Base-by-base conservation (phyloP, 2,113 vertebrate species). In the Dascyllus trimaculatus region DNA sequence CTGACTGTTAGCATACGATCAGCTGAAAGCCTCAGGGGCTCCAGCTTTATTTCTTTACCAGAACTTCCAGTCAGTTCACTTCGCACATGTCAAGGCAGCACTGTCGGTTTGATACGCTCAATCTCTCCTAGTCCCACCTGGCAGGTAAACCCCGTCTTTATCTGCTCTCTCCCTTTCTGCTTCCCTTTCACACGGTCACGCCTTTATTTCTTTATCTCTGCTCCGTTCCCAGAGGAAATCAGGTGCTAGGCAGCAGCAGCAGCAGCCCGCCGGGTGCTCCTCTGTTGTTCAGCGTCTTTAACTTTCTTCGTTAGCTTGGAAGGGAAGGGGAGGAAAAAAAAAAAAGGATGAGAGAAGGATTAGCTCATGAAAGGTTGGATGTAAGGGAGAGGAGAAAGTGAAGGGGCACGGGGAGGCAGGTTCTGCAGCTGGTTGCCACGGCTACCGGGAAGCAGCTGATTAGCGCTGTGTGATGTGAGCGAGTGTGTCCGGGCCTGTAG, bases 71-170 rank as follows among this genome's bases (percentile, higher is more conserved):
- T 63, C 49, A 8, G 65, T 49, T 78, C 61, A 76, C 82, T 59
- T 0, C 48, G 63, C 62, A 60, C 67, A 75, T 32, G 56, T 74
- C 56, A 77, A 64, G 24, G 38, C 25, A 53, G 63, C 43, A 4
- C 29, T 49, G 60, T 3, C 43, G 67, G 35, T 77, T 61, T 78
- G 67, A 82, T 65, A 52, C 3, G 26, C 60, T 75, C 66, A 11
- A n/a, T 68, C 80, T 85, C 58, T 46, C 26, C 11, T 22, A 9
- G 67, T 88, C 88, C 81, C 81, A 76, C 81, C 89, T 82, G 84
- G n/a, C 72, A 92, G 85, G 89, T 87, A 89, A 86, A 85, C 67
- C 84, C 74, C 1, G 6, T 80, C 85, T 86, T 86, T 68, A 85
- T 84, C 84, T 67, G 11, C 70, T 63, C 60, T 58, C 49, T 69